Evolutionary conservation across 2,113 vertebrate species (phyloP).

Genomic region (Bos indicus): DNA sequence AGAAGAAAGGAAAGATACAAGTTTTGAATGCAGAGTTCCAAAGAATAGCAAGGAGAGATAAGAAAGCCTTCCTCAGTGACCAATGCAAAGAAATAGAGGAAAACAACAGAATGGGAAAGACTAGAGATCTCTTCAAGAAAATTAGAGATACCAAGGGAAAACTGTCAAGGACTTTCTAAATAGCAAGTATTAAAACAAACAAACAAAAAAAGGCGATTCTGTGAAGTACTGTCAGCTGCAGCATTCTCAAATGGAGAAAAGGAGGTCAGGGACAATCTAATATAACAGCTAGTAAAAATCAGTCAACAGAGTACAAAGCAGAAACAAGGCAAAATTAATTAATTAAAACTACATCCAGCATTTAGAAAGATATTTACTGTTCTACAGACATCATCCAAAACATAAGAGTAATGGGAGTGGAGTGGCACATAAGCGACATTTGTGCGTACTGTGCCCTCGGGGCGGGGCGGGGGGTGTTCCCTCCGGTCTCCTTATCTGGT

Average conservation of each 20-base stretch:
- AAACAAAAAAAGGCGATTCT: background rate
- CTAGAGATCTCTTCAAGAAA: too few species aligned
- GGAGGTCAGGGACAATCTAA: background rate
- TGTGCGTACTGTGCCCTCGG: background rate
- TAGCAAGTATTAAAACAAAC: background rate
- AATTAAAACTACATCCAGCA: background rate
- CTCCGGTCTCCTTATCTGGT: background rate
- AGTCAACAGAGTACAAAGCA: background rate
- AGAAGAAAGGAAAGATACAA: too few species aligned
- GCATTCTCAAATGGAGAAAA: background rate
- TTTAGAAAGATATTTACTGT: conserved; percentile 9
- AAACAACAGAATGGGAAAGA: too few species aligned
- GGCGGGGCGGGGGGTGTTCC: background rate
- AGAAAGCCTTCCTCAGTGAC: too few species aligned
- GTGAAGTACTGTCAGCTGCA: background rate
- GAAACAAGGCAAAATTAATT: conserved; percentile 2
- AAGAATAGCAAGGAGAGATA: too few species aligned
- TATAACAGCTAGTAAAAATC: background rate
- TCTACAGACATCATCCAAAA: background rate
- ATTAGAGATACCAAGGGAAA: background rate
- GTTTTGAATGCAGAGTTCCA: too few species aligned
- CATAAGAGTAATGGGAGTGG: background rate
- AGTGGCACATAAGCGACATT: background rate
- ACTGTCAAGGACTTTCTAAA: conserved; percentile 13
- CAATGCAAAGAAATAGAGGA: too few species aligned